phyloP scores from a whole-genome alignment of 2,113 vertebrate species.

The Myxocyprinus asiaticus region DNA sequence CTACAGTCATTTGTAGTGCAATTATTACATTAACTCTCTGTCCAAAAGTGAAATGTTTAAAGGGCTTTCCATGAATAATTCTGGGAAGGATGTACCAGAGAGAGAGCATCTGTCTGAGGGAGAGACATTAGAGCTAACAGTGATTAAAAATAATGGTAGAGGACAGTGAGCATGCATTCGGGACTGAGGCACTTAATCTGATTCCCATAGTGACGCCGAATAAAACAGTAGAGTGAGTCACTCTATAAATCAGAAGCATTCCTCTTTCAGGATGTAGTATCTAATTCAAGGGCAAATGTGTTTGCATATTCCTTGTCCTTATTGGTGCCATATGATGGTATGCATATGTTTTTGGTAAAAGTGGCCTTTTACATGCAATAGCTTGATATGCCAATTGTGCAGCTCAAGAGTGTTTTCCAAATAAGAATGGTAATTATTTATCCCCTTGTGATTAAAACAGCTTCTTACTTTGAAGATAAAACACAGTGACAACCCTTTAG shows the following conservation, averaged over 20 bases:
- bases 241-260: conserved; percentile 53
- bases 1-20: not conserved
- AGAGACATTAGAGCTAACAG: not conserved
- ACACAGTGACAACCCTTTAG: not conserved
- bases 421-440: too few relatives aligned
- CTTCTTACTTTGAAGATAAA: too few relatives aligned
- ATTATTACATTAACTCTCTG: not conserved
- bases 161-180: conserved; percentile 40
- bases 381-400: too few relatives aligned
- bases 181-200: conserved; percentile 44
- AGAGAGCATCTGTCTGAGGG: not conserved
- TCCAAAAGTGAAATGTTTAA: not conserved
- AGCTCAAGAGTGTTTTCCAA: too few relatives aligned
- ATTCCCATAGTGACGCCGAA: conserved; percentile 45
- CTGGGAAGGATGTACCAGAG: not conserved
- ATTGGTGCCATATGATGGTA: too few relatives aligned
- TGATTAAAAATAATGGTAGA: conserved; percentile 52
- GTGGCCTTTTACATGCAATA: too few relatives aligned
- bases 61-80: conserved; percentile 2
- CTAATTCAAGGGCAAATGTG: not conserved
- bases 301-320: not conserved
- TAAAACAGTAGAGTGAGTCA: conserved; percentile 37
- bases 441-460: too few relatives aligned
- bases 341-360: too few relatives aligned
- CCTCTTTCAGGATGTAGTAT: conserved; percentile 41